Evolutionary conservation across 2,888 invertebrate species (phyloP).

Genomic region (Rhingia rostrata): DNA sequence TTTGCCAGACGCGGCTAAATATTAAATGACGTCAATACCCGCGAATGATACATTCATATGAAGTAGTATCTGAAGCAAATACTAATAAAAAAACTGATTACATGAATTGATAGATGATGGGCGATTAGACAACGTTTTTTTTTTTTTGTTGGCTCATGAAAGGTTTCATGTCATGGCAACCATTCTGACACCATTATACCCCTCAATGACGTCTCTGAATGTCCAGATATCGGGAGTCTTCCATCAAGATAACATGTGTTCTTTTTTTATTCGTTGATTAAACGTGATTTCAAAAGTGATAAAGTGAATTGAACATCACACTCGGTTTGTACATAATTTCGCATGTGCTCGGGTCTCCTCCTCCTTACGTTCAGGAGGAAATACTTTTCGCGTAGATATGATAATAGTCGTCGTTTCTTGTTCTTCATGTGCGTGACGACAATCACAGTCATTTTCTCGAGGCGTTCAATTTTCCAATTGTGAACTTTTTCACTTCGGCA

Average conservation of each 20-base stretch:
- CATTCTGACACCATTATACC: constrained; percentile 10
- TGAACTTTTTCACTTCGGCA: constrained; percentile 60
- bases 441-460: constrained; percentile 72
- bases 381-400: constrained; percentile 66
- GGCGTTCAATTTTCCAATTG: constrained; percentile 74
- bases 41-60: constrained; percentile 14
- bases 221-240: constrained; percentile 27
- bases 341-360: constrained; percentile 36
- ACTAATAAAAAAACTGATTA: constrained; percentile 17
- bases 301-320: constrained; percentile 42
- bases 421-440: constrained; percentile 55
- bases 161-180: background rate
- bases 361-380: constrained; percentile 42
- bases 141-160: background rate
- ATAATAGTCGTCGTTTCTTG: constrained; percentile 56
- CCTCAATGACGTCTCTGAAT: constrained; percentile 27
- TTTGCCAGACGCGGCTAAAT: constrained; percentile 40
- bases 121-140: no score
- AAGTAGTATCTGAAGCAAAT: constrained; percentile 20
- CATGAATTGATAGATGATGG: background rate
- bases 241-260: constrained; percentile 8
- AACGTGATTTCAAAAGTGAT: constrained; percentile 47
- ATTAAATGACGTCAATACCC: constrained; percentile 37
- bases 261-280: constrained; percentile 38
- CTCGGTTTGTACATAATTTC: constrained; percentile 5